Conservation (phyloP, 2,888 invertebrate genomes). For the Lepidochitona cinerea region DNA sequence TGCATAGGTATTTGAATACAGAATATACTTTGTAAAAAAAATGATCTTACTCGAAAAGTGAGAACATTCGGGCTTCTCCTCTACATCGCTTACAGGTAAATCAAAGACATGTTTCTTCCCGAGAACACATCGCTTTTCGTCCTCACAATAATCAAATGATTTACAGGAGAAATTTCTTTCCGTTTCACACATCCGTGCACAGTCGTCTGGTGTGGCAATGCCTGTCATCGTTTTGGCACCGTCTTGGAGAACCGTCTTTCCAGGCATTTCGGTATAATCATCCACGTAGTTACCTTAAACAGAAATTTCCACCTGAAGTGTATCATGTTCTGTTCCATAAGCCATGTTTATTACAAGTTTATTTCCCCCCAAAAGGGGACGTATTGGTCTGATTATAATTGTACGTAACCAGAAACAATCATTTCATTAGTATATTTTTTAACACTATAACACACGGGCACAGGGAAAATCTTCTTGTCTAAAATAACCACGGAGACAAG, state of each 20-base stretch:
- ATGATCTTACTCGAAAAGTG: constrained; percentile 42
- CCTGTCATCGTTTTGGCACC: constrained; percentile 31
- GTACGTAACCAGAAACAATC: too few relatives aligned
- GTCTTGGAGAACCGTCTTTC: constrained; percentile 27
- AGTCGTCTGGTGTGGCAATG: constrained; percentile 32
- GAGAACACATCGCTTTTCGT: constrained; percentile 28
- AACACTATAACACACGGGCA: too few relatives aligned
- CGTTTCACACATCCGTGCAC: constrained; percentile 40
- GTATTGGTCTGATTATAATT: too few relatives aligned
- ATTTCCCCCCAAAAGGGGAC: too few relatives aligned
- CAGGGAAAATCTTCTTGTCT: too few relatives aligned
- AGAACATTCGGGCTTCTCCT: constrained; percentile 23
- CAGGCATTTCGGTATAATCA: constrained; percentile 37
- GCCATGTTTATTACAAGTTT: too few relatives aligned
- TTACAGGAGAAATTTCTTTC: constrained; percentile 30
- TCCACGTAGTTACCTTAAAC: constrained; percentile 43
- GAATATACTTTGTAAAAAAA: too few relatives aligned
- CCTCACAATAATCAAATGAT: constrained; percentile 40
- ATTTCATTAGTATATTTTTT: too few relatives aligned
- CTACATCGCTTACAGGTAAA: constrained; percentile 19
- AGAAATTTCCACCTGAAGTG: too few relatives aligned
- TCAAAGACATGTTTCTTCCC: constrained; percentile 35
- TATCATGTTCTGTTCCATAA: too few relatives aligned
- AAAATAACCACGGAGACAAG: too few relatives aligned
- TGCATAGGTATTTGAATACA: too few relatives aligned